These are phyloP conservation scores for Digitonthophagus gazella DNA, from an alignment of 2,888 invertebrate species.

Conservation along the genomic window DNA sequence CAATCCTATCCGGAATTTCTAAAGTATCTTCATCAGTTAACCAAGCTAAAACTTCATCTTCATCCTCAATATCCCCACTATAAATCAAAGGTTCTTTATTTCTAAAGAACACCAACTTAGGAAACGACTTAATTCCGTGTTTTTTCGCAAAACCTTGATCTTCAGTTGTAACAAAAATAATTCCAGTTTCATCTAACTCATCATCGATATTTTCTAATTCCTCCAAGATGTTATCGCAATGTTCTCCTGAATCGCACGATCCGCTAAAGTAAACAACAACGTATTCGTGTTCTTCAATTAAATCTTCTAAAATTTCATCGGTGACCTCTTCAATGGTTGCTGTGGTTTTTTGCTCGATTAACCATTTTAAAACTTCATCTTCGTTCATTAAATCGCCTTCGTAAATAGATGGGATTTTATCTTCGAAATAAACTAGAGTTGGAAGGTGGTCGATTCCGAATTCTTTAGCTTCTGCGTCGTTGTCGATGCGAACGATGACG, in stretches of 20 bases:
- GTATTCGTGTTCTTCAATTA: slow-evolving; percentile 88
- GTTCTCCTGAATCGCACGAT: slow-evolving; percentile 82
- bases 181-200: slow-evolving; percentile 88
- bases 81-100: slow-evolving; percentile 86
- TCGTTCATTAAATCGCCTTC: slow-evolving; percentile 91
- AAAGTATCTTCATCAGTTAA: slow-evolving; percentile 86
- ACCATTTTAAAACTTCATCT: slow-evolving; percentile 87
- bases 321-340: slow-evolving; percentile 94
- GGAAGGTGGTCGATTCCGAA: slow-evolving; percentile 88
- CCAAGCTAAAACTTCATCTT: slow-evolving; percentile 90
- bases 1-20: slow-evolving; percentile 89
- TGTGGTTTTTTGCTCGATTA: slow-evolving; percentile 81
- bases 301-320: slow-evolving; percentile 80
- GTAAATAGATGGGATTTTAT: slow-evolving; percentile 86
- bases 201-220: slow-evolving; percentile 91
- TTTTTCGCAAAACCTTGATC: slow-evolving; percentile 78
- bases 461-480: slow-evolving; percentile 86
- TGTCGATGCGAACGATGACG: slow-evolving; percentile 86
- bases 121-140: slow-evolving; percentile 80
- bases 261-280: slow-evolving; percentile 94
- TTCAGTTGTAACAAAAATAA: slow-evolving; percentile 91
- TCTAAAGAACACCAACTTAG: slow-evolving; percentile 84
- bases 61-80: slow-evolving; percentile 81
- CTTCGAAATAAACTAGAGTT: slow-evolving; percentile 84
- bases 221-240: slow-evolving; percentile 80